Percentiles rank a stretch among this genome's conserved stretches.
These are phyloP conservation scores for Charadrius vociferus DNA, from an alignment of 2,113 vertebrate species.

Conservation along the genomic window DNA sequence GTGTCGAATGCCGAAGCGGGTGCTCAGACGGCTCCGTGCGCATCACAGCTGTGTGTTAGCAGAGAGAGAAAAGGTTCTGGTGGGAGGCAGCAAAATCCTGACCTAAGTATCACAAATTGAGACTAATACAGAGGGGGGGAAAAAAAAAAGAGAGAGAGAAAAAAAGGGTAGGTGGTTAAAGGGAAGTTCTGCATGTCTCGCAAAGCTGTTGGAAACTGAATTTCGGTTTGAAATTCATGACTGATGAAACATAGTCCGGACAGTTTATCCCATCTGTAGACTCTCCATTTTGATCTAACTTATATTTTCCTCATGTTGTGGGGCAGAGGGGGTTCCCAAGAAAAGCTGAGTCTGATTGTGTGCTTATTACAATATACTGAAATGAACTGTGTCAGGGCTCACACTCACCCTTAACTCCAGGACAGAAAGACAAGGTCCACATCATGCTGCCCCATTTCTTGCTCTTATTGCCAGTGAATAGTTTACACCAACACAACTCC, in stretches of 20 bases:
- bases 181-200: neutral
- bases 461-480: neutral
- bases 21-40: neutral
- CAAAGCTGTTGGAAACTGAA: neutral
- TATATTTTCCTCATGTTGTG: neutral
- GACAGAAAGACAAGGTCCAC: neutral
- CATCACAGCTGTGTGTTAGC: neutral
- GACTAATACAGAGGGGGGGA: neutral
- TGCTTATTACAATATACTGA: neutral
- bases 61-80: neutral
- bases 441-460: neutral
- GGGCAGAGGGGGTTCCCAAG: too few species aligned
- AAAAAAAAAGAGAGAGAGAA: too few species aligned
- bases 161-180: accelerated
- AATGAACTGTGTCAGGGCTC: neutral
- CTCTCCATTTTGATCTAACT: neutral
- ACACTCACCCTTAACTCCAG: neutral
- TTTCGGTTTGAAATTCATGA: neutral
- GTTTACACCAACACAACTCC: neutral
- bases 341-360: neutral
- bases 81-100: neutral
- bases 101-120: neutral
- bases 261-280: neutral
- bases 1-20: neutral
- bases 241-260: neutral